A percentile compares a stretch with the other conserved stretches of the same genome.
phyloP scores from a whole-genome alignment of 2,113 vertebrate species.

The Cairina moschata region DNA sequence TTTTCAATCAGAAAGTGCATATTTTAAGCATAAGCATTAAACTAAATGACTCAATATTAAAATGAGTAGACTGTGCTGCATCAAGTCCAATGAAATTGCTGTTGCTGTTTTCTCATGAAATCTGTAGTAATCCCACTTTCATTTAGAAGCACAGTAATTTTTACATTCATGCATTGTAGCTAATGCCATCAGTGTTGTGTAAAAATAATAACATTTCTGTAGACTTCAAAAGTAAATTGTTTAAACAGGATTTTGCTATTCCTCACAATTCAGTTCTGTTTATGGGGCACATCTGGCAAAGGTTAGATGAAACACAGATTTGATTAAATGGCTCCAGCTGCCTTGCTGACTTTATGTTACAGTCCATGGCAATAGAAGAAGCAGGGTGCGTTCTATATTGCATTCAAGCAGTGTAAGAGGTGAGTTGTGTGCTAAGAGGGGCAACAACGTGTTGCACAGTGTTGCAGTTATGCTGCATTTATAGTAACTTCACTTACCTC shows the following conservation, averaged over 20 bases:
- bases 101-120: neutral
- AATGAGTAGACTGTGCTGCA: neutral
- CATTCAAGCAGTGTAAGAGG: neutral
- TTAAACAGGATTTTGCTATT: constrained; percentile 42
- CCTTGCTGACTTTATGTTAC: neutral
- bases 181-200: neutral
- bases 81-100: neutral
- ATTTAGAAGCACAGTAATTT: constrained; percentile 10
- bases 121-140: neutral
- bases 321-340: constrained; percentile 33
- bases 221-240: constrained; percentile 43
- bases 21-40: neutral
- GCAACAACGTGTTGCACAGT: neutral
- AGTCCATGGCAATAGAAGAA: neutral
- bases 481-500: neutral
- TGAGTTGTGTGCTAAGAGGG: neutral
- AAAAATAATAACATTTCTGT: constrained; percentile 23
- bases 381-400: neutral
- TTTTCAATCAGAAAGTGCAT: neutral
- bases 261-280: neutral
- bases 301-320: neutral
- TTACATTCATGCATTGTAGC: constrained; percentile 24
- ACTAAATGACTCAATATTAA: constrained; percentile 30
- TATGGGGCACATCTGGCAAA: constrained; percentile 17
- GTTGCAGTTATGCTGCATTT: neutral